Evolutionary conservation across 2,113 vertebrate genomes (phyloP).

Genomic region (Cebus imitator): DNA sequence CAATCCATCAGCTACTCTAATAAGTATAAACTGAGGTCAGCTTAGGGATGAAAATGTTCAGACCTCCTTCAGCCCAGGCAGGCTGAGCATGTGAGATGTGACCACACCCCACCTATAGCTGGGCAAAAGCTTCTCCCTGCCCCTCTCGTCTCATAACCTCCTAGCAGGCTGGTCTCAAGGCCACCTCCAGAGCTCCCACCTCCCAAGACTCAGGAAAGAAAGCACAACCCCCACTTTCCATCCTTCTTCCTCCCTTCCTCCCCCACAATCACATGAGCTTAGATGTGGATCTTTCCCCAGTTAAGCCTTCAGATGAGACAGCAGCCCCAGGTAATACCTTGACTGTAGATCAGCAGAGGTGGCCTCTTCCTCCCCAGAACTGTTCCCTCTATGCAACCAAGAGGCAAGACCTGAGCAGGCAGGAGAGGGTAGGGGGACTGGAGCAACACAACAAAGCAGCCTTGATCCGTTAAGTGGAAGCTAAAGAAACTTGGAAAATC

Average conservation of each 20-base stretch:
- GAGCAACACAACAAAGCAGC: background rate
- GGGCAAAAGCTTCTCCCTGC: no score
- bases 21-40: background rate
- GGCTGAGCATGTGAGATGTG: background rate
- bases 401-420: background rate
- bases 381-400: background rate
- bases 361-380: background rate
- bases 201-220: background rate
- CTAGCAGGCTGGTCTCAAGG: background rate
- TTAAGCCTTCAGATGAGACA: background rate
- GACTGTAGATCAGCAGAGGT: background rate
- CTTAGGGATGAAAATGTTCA: background rate
- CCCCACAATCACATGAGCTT: background rate
- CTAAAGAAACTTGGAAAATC: background rate
- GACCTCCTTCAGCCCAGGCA: background rate
- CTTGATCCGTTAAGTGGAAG: background rate
- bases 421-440: background rate
- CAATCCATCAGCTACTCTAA: no score
- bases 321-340: background rate
- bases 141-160: background rate
- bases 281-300: background rate
- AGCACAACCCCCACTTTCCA: background rate
- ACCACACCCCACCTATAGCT: background rate
- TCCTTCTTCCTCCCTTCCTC: background rate
- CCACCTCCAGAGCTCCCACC: background rate